phyloP scores from a whole-genome alignment of 2,113 vertebrate genomes.

The Lanius collurio region DNA sequence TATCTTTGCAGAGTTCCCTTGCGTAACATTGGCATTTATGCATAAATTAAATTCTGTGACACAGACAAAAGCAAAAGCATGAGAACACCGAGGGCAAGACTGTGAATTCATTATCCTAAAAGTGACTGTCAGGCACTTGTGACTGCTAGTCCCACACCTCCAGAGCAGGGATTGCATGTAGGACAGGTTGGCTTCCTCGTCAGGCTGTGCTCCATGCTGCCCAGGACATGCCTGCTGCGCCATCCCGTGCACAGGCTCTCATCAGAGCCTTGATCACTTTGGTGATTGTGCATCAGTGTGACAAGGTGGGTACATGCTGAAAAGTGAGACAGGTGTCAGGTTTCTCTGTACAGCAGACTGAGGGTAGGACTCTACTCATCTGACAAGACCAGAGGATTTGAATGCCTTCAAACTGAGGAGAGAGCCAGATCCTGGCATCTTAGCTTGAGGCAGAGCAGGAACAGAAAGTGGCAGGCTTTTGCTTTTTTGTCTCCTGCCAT shows the following conservation, averaged over 20 bases:
- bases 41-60: background rate
- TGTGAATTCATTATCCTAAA: background rate
- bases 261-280: background rate
- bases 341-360: background rate
- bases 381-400: background rate
- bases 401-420: background rate
- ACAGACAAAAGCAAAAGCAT: background rate
- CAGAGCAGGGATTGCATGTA: background rate
- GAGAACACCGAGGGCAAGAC: background rate
- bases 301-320: fast-evolving
- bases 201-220: background rate
- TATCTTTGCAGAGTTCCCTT: background rate
- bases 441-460: background rate
- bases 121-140: background rate
- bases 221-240: background rate
- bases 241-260: fast-evolving
- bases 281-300: fast-evolving
- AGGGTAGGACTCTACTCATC: background rate
- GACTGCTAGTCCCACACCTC: background rate
- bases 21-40: background rate
- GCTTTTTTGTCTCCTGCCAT: background rate
- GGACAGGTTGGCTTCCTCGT: background rate
- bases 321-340: fast-evolving
- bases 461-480: background rate
- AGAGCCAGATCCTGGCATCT: background rate